Evolutionary conservation across 2,797 vertebrate species (phyloP).

Genomic region (Poliocrania exsul): DNA sequence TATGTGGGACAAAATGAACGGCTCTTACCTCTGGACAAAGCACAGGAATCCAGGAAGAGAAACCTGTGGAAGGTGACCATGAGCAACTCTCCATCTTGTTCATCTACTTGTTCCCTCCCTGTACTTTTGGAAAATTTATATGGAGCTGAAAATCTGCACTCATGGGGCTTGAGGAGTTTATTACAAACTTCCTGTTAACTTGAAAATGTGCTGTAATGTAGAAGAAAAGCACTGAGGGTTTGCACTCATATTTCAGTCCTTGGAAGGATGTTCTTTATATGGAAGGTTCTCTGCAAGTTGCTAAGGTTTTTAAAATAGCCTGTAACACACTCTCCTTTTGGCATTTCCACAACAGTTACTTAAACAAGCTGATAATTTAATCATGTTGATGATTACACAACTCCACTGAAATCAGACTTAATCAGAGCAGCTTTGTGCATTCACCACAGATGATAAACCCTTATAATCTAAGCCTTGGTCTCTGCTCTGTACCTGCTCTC

Average conservation of each 20-base stretch:
- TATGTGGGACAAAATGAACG: background rate
- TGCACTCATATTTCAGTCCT: background rate
- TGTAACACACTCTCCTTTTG: background rate
- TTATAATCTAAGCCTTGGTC: background rate
- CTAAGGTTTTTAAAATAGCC: background rate
- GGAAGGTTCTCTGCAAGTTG: background rate
- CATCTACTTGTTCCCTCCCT: background rate
- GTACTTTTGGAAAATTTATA: background rate
- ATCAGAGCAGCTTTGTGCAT: background rate
- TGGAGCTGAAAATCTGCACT: background rate
- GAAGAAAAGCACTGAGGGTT: background rate
- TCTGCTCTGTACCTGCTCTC: background rate
- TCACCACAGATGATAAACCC: background rate
- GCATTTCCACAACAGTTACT: background rate
- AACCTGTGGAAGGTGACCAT: background rate
- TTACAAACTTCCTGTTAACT: background rate
- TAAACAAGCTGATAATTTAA: background rate
- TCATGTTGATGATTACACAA: background rate
- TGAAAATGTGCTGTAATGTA: background rate
- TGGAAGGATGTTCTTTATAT: background rate
- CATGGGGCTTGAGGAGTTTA: background rate
- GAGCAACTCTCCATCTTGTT: rapidly evolving
- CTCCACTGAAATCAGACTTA: background rate
- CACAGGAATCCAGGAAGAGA: background rate
- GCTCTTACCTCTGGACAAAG: background rate